These are phyloP conservation scores for Rhegmatorhina hoffmannsi DNA, from an alignment of 2,113 vertebrate genomes.

Conservation along the genomic window DNA sequence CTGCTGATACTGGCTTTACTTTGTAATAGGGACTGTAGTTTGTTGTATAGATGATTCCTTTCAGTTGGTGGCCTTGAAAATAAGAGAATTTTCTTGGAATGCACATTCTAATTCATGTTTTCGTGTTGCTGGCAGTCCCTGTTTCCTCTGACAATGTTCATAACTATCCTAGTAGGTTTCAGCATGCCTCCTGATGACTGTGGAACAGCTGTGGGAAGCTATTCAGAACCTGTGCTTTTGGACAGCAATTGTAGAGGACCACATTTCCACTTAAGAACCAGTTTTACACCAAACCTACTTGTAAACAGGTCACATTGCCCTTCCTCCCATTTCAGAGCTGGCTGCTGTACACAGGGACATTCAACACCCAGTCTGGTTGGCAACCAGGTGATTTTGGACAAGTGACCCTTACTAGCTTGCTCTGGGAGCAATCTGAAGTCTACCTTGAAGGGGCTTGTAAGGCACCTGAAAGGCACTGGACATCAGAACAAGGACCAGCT, in stretches of 20 bases:
- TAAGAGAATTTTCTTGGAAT: background rate
- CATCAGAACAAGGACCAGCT: background rate
- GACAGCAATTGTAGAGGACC: background rate
- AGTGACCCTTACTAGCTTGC: background rate
- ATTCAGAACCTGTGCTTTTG: background rate
- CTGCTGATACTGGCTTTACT: background rate
- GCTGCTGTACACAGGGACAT: background rate
- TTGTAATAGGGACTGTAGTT: background rate
- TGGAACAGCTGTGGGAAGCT: background rate
- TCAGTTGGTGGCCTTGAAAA: background rate
- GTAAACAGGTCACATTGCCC: rapidly evolving
- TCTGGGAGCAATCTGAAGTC: background rate
- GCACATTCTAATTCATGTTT: background rate
- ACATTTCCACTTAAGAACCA: background rate
- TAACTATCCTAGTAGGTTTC: background rate
- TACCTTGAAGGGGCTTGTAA: background rate
- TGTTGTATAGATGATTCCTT: background rate
- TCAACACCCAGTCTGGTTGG: background rate
- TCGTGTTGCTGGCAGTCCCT: background rate
- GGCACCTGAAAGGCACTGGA: background rate
- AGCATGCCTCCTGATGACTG: background rate
- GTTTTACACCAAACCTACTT: background rate
- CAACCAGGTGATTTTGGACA: background rate
- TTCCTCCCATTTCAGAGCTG: background rate
- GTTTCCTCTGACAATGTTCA: background rate